A percentile compares a stretch with the other conserved stretches of the same genome.
phyloP scores from a whole-genome alignment of 2,113 vertebrate genomes.

The Chaetodon auriga region DNA sequence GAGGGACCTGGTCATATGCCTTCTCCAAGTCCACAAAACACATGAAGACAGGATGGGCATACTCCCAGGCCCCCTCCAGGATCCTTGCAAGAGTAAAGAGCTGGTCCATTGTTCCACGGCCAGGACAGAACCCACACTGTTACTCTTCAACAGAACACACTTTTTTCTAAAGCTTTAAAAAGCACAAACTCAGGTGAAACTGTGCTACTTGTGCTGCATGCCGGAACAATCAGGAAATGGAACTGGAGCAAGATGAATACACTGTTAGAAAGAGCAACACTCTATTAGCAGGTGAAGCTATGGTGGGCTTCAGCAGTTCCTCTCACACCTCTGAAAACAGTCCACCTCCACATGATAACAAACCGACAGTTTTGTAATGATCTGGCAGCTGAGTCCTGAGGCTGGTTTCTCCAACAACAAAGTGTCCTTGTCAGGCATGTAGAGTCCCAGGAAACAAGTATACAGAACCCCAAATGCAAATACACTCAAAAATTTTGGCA shows the following conservation, averaged over 20 bases:
- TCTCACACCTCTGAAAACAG: not conserved
- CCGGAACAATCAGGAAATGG: slow-evolving; percentile 1
- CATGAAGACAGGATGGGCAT: too few relatives aligned
- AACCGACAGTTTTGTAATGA: slow-evolving; percentile 12
- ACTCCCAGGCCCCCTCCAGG: too few relatives aligned
- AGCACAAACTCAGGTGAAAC: not conserved
- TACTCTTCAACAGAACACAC: not conserved
- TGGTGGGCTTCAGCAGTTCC: slow-evolving; percentile 10
- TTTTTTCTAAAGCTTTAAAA: not conserved
- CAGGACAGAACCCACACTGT: too few relatives aligned
- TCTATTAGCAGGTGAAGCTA: slow-evolving; percentile 1
- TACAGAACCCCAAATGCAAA: not conserved
- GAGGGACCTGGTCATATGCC: too few relatives aligned
- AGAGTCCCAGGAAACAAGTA: not conserved
- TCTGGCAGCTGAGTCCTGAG: not conserved
- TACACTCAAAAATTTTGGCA: slow-evolving; percentile 1
- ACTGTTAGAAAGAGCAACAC: not conserved
- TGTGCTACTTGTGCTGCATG: not conserved
- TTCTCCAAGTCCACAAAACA: too few relatives aligned
- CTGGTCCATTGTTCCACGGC: too few relatives aligned
- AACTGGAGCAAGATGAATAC: not conserved
- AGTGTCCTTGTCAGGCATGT: not conserved
- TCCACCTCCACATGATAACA: slow-evolving; percentile 3
- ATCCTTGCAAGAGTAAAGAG: too few relatives aligned
- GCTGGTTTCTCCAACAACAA: not conserved